Conservation (phyloP, 2,797 vertebrate species). For the Bucorvus abyssinicus region DNA sequence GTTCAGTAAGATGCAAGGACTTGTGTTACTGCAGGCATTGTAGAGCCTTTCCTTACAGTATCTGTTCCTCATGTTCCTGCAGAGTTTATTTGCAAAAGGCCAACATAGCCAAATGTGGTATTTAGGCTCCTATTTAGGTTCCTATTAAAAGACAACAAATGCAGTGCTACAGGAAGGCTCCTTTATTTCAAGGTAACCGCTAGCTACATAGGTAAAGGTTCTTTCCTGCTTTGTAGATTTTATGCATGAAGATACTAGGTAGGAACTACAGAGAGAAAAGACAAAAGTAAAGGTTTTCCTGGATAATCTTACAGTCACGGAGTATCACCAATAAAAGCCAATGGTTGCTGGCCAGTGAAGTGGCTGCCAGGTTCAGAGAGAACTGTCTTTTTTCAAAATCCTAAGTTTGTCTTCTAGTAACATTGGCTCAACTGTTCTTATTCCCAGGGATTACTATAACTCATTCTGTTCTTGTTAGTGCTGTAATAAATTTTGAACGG, state of each 20-base stretch:
- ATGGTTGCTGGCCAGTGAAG: background rate
- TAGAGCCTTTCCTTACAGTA: slow-evolving; percentile 25
- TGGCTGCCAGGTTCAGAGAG: background rate
- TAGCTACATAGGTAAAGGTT: background rate
- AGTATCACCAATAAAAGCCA: background rate
- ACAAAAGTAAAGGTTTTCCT: background rate
- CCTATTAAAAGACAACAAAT: slow-evolving; percentile 50
- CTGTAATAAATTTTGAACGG: background rate
- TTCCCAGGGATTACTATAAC: background rate
- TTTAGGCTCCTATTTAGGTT: slow-evolving; percentile 54
- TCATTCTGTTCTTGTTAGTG: background rate
- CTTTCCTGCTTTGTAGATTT: background rate
- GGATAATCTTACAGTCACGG: background rate
- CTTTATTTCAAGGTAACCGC: background rate
- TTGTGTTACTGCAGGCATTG: slow-evolving; percentile 39
- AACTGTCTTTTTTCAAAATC: background rate
- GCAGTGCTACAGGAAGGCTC: background rate
- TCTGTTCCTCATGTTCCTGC: slow-evolving; percentile 43
- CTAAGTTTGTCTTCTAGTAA: background rate
- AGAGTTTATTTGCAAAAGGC: slow-evolving; percentile 71
- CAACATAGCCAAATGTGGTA: slow-evolving; percentile 59
- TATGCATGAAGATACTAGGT: background rate
- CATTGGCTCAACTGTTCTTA: background rate
- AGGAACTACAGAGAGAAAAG: background rate
- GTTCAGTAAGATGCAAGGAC: slow-evolving; percentile 45